These are phyloP conservation scores for Corydoras maculifer DNA, from an alignment of 2,113 vertebrate species.

Conservation along the genomic window DNA sequence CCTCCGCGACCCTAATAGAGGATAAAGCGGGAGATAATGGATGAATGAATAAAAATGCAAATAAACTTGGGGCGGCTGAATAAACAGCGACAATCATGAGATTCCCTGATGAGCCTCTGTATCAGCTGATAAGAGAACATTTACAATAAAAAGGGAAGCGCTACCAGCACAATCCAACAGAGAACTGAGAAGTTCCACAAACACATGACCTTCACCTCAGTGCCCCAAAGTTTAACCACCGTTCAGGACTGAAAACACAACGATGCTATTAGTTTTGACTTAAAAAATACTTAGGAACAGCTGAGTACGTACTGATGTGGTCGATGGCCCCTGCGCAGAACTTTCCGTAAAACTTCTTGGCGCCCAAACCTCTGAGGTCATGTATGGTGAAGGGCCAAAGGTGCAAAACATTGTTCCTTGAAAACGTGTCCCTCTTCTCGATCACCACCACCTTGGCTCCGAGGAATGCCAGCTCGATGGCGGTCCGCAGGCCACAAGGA, in stretches of 20 bases:
- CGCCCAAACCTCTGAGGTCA: conserved; percentile 86
- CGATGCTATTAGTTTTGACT: too few species aligned
- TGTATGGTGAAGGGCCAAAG: conserved; percentile 98
- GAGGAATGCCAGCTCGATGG: conserved; percentile 89
- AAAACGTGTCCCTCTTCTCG: conserved; percentile 93
- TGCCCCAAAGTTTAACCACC: too few species aligned
- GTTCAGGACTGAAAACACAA: too few species aligned
- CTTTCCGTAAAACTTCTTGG: conserved; percentile 96
- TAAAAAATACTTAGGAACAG: background rate
- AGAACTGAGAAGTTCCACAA: conserved; percentile 12
- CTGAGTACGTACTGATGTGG: conserved; percentile 90
- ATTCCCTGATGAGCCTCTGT: background rate
- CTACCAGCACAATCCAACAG: background rate
- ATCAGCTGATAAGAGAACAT: background rate
- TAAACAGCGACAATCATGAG: too few species aligned
- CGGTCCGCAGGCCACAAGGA: conserved; percentile 87
- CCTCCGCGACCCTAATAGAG: too few species aligned
- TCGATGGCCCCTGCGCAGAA: conserved; percentile 96
- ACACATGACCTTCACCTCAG: too few species aligned
- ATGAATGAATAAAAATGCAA: too few species aligned
- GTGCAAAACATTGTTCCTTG: conserved; percentile 93
- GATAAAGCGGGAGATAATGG: too few species aligned
- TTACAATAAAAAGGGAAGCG: background rate
- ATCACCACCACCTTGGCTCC: conserved; percentile 91
- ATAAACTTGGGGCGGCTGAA: too few species aligned